These are phyloP conservation scores for Xanthia icteritia DNA, from an alignment of 2,888 invertebrate species.

Conservation along the genomic window DNA sequence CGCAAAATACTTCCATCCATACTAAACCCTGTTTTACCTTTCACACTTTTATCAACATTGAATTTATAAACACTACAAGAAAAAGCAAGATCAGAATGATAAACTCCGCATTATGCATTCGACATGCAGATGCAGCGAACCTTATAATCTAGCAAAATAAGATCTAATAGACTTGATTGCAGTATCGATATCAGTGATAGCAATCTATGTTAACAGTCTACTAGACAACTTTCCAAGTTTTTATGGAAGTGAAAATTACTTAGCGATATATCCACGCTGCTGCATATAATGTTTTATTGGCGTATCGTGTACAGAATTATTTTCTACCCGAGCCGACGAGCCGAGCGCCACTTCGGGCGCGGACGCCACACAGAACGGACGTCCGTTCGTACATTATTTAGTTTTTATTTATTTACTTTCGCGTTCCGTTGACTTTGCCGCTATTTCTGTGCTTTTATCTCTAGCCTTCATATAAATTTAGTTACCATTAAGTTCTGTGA, in stretches of 20 bases:
- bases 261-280: slow-evolving; percentile 43
- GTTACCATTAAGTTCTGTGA: slow-evolving; percentile 70
- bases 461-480: slow-evolving; percentile 73
- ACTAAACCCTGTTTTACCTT: slow-evolving; percentile 1
- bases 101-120: slow-evolving; percentile 40
- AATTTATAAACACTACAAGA: slow-evolving; percentile 19
- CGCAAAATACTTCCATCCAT: neutral
- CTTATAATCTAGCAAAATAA: slow-evolving; percentile 34
- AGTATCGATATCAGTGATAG: slow-evolving; percentile 44
- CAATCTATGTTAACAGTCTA: slow-evolving; percentile 36
- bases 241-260: slow-evolving; percentile 66
- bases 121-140: slow-evolving; percentile 23
- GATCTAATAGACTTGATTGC: slow-evolving; percentile 40
- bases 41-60: neutral
- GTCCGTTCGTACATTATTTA: slow-evolving; percentile 53
- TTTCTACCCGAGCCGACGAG: slow-evolving; percentile 54
- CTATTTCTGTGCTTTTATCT: slow-evolving; percentile 71
- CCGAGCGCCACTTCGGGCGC: slow-evolving; percentile 63
- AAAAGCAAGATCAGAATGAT: slow-evolving; percentile 13
- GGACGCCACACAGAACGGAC: slow-evolving; percentile 65
- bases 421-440: slow-evolving; percentile 64
- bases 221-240: slow-evolving; percentile 63
- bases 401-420: slow-evolving; percentile 70
- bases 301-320: slow-evolving; percentile 60
- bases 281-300: slow-evolving; percentile 58